phyloP scores from a whole-genome alignment of 92 coral and sea anemone genomes.

The Siderastrea siderea region DNA sequence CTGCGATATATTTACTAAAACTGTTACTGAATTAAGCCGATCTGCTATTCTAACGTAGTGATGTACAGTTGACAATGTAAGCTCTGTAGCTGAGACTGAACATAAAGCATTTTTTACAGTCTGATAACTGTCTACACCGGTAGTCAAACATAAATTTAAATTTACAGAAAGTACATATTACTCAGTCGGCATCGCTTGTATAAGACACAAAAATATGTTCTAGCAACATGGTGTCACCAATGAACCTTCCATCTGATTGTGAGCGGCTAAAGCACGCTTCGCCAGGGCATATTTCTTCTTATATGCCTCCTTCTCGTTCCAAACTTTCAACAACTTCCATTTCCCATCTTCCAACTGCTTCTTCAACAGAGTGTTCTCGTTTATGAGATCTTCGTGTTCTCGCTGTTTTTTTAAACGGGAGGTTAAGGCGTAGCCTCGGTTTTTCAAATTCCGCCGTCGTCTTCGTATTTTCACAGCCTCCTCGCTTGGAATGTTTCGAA shows the following conservation, averaged over 20 bases:
- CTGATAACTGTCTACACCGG: no score
- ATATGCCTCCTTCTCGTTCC: slow-evolving; percentile 36
- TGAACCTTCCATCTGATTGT: not conserved
- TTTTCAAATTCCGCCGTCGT: slow-evolving; percentile 78
- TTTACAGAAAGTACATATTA: no score
- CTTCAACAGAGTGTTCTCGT: slow-evolving; percentile 28
- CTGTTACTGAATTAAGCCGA: no score
- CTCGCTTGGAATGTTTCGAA: slow-evolving; percentile 54
- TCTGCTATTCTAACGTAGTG: no score
- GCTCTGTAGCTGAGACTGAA: no score
- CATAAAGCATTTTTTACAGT: no score
- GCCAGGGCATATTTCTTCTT: slow-evolving; percentile 18
- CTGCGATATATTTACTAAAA: not conserved
- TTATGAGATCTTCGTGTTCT: slow-evolving; percentile 50
- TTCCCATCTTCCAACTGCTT: slow-evolving; percentile 57
- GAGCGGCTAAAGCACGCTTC: not conserved
- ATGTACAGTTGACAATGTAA: no score
- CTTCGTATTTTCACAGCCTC: slow-evolving; percentile 44
- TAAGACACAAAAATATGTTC: no score
- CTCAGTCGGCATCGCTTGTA: no score
- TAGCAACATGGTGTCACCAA: not conserved
- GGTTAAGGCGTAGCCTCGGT: slow-evolving; percentile 77
- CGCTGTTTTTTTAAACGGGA: slow-evolving; percentile 66
- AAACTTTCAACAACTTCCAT: slow-evolving; percentile 13
- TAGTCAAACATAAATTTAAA: no score